Base-by-base conservation (phyloP, 2,113 vertebrate genomes). In the Recurvirostra avosetta region DNA sequence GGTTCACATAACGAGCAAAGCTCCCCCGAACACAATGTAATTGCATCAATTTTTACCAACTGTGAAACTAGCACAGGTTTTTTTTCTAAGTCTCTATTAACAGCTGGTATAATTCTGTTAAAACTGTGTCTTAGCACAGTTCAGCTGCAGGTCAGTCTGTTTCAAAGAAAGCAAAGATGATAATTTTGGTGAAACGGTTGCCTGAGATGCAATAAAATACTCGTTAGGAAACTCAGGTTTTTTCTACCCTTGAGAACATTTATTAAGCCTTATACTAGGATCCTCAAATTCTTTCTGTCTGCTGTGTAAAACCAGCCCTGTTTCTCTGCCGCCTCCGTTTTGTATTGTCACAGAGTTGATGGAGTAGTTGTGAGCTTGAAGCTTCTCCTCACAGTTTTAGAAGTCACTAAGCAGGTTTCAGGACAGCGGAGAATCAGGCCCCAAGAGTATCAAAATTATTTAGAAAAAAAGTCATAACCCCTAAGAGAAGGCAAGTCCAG, bases 91-190 rank as follows among this genome's bases (percentile, higher is more conserved):
- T 52, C 36, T n/a, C 63, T 62, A 50, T 88, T 90, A 83, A 41
- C 67, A 95, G 94, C 86, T 92, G 70, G 32, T 38, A 63, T 36
- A 92, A 90, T 95, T 94, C 71, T 86, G 58, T 77, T 88, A 90
- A 83, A 96, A 56, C 67, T 52, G 34, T 68, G 68, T 34, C 78
- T 92, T 70, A 71, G n/a, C 66, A 76, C 62, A 94, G 92, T 93
- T 94, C 94, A 95, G 63, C 78, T 77, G 62, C 38, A 92, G 93
- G 78, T 96, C 88, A 96, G 41, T 34, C 85, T 56, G 63, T 66
- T 96, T 95, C 59, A 88, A 93, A 96, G 40, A 86, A 87, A 91
- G 65, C 47, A 86, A 87, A 76, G 53, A 94, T 80, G 32, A 70
- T 50, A 58, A 71, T 90, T 93, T 70, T 59, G 45, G 78, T 77